A percentile compares a stretch with the other conserved stretches of the same genome.
Evolutionary conservation across 2,113 vertebrate species (phyloP).

Genomic region (Macquaria australasica): DNA sequence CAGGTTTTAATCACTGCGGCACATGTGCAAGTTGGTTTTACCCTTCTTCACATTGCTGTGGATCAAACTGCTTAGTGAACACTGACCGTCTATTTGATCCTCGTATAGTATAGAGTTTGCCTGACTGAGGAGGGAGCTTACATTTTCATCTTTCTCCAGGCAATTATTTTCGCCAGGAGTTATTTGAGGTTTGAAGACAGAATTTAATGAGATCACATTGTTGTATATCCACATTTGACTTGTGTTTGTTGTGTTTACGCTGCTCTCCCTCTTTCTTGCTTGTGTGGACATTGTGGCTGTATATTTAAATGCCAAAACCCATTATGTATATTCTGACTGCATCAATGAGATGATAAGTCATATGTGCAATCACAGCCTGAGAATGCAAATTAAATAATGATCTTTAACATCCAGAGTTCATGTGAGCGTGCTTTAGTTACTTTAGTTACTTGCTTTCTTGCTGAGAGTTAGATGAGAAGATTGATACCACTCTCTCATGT

Average conservation of each 20-base stretch:
- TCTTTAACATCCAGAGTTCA: neutral
- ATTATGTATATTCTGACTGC: neutral
- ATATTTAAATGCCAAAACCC: neutral
- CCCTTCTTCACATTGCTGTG: conserved; percentile 2
- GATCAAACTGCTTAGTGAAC: conserved; percentile 14
- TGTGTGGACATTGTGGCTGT: neutral
- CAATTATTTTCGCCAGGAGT: conserved; percentile 23
- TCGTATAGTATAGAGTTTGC: neutral
- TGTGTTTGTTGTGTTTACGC: conserved; percentile 25
- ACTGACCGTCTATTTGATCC: conserved; percentile 25
- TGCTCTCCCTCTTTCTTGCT: neutral
- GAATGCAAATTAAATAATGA: neutral
- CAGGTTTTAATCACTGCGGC: conserved; percentile 43
- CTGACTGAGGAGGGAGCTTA: conserved; percentile 1
- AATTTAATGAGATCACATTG: conserved; percentile 43
- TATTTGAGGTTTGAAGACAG: conserved; percentile 38
- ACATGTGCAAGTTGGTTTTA: neutral
- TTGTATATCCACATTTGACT: conserved; percentile 36
- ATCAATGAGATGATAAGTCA: neutral
- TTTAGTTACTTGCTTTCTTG: neutral
- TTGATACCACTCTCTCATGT: neutral
- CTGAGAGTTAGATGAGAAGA: neutral
- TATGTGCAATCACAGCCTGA: neutral
- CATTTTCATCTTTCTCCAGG: conserved; percentile 23
- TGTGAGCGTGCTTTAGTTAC: neutral